Evolutionary conservation across 2,888 invertebrate species (phyloP), one percentile per base, ranked within the genome.

Genomic region (Schizotus pectinicornis): DNA sequence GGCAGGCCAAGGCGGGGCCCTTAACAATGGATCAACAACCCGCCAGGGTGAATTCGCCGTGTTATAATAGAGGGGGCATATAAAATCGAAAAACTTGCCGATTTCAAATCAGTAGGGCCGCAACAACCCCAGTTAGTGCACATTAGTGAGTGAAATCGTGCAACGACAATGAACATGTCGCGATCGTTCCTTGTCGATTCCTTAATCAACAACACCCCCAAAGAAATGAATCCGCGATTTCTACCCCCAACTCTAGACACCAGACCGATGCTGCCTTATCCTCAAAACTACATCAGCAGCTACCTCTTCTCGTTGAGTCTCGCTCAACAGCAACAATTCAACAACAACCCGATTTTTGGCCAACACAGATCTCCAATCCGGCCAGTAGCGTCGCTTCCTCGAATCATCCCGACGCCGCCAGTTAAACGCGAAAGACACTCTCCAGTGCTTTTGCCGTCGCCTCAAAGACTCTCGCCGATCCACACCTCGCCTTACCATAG

Each of bases 141-240:
- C 49, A 50, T 45, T 41, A 41, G 42, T 56, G 41, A 35, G 55
- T 56, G 51, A 22, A 22, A 22, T 5, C 2, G 22, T 22, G 22
- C 22, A 22, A 22, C 38, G 42, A 65, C 36, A 7, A 68, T 70
- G 65, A 84, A 81, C 69, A 92, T 92, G 91, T 92, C 92, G 59
- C 86, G 91, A 67, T 92, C 91, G 64, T 93, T 93, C 74, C 78
- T 91, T 54, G 90, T 93, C 73, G 92, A 92, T 73, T 88, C 92
- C 48, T 79, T 93, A 54, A 89, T 93, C 64, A 88, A 86, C 81
- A 85, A 84, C 71, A 85, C 85, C 55, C 82, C 86, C 38, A 86
- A 86, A 67, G 75, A 78, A 11, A 78, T 70, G 68, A 74, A 53
- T 77, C 80, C 62, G 66, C 80, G 70, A 63, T 84, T 74, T 62